phyloP scores from a whole-genome alignment of 2,888 invertebrate species.

The Pachydiplax longipennis region DNA sequence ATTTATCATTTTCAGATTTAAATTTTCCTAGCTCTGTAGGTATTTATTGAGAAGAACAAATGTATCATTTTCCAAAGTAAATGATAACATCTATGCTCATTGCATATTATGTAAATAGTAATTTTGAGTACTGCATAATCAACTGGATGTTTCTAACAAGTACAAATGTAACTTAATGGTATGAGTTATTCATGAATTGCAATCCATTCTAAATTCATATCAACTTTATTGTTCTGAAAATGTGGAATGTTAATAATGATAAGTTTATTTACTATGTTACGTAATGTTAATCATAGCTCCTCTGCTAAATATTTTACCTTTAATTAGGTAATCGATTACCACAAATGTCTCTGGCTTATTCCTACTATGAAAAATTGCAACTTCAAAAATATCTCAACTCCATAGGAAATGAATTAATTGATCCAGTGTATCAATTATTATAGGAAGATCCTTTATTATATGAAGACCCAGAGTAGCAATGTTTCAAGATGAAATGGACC shows the following conservation, averaged over 20 bases:
- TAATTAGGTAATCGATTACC: neutral
- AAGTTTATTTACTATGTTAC: neutral
- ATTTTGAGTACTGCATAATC: constrained; percentile 33
- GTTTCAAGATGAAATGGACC: no score
- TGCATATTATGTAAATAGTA: constrained; percentile 20
- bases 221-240: constrained; percentile 32
- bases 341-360: neutral
- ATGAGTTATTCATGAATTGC: constrained; percentile 38
- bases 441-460: no score
- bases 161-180: constrained; percentile 44
- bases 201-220: constrained; percentile 42
- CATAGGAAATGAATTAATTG: neutral
- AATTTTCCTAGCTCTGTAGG: constrained; percentile 2
- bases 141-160: constrained; percentile 29
- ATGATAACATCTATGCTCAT: constrained; percentile 13
- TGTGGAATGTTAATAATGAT: constrained; percentile 16
- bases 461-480: no score
- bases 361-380: neutral
- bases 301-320: constrained; percentile 3
- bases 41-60: constrained; percentile 30
- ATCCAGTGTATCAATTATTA: neutral
- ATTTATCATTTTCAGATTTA: constrained; percentile 6
- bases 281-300: constrained; percentile 20
- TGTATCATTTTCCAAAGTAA: neutral
- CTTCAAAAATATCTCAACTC: neutral